Evolutionary conservation across 2,888 invertebrate species (phyloP), one percentile per base, ranked within the genome.

Genomic region (Amphipyra berbera): DNA sequence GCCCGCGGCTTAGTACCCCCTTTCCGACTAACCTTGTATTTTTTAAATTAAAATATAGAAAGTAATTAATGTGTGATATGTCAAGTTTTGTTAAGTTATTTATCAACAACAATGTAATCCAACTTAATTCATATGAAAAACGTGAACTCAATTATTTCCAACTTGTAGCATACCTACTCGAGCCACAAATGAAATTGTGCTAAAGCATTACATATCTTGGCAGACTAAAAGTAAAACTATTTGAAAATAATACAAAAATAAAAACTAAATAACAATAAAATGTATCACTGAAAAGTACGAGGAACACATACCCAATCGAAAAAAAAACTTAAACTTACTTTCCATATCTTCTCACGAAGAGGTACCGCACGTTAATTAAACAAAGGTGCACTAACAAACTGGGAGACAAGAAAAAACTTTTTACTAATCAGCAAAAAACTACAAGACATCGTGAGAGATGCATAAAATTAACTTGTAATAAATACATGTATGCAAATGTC

Each of bases 381-480:
- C 64, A 79, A 79, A 80, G 67, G 61, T 65, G 48, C 54, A 35
- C 62, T 47, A 57, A 62, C 61, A 67, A 69, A 60, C 64, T 21
- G 60, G 48, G 63, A 65, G 50, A 48, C 48, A 64, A 60, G 68
- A 79, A 74, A 65, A 57, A 64, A 58, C 41, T 60, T 71, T 68
- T 68, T 68, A 70, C 73, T 83, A 78, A 81, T 76, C 77, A 67
- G 65, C 68, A 82, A 87, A 88, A 86, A 88, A 87, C 78, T 58
- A 49, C 56, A 84, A 83, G 83, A 81, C 55, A 85, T 85, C 92
- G 92, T 93, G 92, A 88, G 93, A 93, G 81, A 78, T 81, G 89
- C 87, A 92, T 91, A 91, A 88, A 89, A 91, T 91, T 90, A 90
- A 85, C 78, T 78, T 70, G 67, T 76, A 84, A 84, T 82, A 82